Evolutionary conservation across 2,888 invertebrate species (phyloP).

Genomic region (Dromius quadrimaculatus): DNA sequence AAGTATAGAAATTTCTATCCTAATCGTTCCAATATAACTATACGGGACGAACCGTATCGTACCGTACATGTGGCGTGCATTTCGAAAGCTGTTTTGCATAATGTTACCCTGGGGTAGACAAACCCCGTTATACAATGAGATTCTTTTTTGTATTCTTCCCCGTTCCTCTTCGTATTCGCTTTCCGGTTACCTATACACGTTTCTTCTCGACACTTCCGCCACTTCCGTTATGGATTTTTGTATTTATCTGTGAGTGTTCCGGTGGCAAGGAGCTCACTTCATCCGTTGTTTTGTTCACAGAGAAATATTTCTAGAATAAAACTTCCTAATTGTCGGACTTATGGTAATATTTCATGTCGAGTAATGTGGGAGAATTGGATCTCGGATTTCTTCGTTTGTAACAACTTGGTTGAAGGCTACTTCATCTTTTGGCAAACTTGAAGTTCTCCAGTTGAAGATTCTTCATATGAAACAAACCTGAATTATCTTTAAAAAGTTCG

Average conservation of each 20-base stretch:
- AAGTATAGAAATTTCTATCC: slow-evolving; percentile 52
- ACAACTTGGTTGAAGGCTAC: too few species aligned
- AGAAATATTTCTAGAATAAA: slow-evolving; percentile 57
- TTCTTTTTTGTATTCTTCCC: slow-evolving; percentile 61
- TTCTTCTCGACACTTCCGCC: slow-evolving; percentile 58
- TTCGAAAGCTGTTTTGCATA: slow-evolving; percentile 60
- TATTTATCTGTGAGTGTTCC: slow-evolving; percentile 60
- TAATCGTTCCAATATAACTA: slow-evolving; percentile 57
- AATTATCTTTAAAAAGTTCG: too few species aligned
- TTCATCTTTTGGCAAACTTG: too few species aligned
- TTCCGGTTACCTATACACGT: slow-evolving; percentile 60
- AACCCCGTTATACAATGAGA: slow-evolving; percentile 61
- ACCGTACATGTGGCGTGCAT: slow-evolving; percentile 53
- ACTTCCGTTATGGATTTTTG: slow-evolving; percentile 60
- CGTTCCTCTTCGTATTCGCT: slow-evolving; percentile 48
- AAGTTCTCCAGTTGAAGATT: too few species aligned
- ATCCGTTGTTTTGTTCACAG: slow-evolving; percentile 61
- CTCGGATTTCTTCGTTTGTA: too few species aligned
- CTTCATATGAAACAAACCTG: too few species aligned
- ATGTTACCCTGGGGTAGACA: slow-evolving; percentile 63
- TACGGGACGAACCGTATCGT: slow-evolving; percentile 39
- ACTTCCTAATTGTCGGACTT: slow-evolving; percentile 60
- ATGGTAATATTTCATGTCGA: slow-evolving; percentile 56
- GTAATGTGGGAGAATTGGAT: slow-evolving; percentile 16
- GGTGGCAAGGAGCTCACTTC: slow-evolving; percentile 51